phyloP scores from a whole-genome alignment of 2,113 vertebrate genomes.

The Mesitornis unicolor region DNA sequence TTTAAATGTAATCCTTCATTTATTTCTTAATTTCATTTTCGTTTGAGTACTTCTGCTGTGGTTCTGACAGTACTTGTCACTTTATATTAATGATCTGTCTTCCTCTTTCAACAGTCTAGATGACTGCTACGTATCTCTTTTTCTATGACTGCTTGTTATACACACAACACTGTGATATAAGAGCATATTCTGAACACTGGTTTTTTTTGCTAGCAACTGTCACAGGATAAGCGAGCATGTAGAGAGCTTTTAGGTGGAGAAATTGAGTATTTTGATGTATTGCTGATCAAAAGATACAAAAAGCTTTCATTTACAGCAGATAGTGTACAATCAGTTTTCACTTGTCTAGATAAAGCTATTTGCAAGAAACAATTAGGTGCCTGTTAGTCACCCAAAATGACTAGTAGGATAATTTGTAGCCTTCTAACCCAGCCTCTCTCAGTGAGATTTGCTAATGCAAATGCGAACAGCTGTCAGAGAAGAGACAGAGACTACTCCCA shows the following conservation, averaged over 20 bases:
- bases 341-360: neutral
- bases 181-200: neutral
- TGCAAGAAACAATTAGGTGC: neutral
- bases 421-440: neutral
- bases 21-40: neutral
- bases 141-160: neutral
- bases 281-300: neutral
- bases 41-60: neutral
- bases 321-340: neutral
- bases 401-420: neutral
- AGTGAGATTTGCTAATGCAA: neutral
- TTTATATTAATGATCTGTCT: neutral
- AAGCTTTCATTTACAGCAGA: neutral
- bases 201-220: neutral
- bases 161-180: neutral
- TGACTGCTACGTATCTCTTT: neutral
- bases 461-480: neutral
- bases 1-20: neutral
- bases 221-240: neutral
- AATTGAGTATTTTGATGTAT: neutral
- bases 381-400: neutral
- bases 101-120: neutral
- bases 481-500: neutral
- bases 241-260: neutral
- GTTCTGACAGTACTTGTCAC: neutral